These are phyloP conservation scores for Tortrix viridana DNA, from an alignment of 2,888 invertebrate genomes.

Conservation along the genomic window DNA sequence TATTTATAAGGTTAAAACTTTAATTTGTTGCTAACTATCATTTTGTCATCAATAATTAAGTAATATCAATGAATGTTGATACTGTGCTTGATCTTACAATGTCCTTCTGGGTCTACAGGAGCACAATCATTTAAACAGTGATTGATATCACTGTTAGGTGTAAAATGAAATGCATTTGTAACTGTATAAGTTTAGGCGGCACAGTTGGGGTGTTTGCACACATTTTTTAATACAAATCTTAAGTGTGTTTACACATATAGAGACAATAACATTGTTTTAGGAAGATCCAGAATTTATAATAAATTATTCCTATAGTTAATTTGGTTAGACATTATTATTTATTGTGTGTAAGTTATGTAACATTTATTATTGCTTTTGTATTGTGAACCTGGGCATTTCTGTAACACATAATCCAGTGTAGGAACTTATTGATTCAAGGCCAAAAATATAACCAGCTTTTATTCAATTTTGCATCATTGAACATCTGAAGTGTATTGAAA, in stretches of 20 bases:
- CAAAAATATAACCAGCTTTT: slow-evolving; percentile 17
- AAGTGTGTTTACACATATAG: slow-evolving; percentile 26
- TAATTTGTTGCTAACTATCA: slow-evolving; percentile 31
- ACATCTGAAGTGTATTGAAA: slow-evolving; percentile 15
- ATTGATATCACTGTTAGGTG: slow-evolving; percentile 1
- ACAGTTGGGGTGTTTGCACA: slow-evolving; percentile 23
- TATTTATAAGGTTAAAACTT: slow-evolving; percentile 44
- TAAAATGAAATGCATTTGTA: slow-evolving; percentile 33
- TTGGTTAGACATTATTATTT: slow-evolving; percentile 35
- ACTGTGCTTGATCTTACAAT: not conserved
- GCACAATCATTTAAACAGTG: not conserved
- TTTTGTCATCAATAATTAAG: slow-evolving; percentile 35
- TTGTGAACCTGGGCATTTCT: slow-evolving; percentile 29
- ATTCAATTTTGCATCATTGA: slow-evolving; percentile 15
- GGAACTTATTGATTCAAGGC: slow-evolving; percentile 6
- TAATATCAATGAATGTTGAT: slow-evolving; percentile 8
- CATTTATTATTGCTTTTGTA: slow-evolving; percentile 38
- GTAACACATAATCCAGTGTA: slow-evolving; percentile 6
- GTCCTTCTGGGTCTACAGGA: too few relatives aligned
- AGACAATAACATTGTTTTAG: slow-evolving; percentile 34
- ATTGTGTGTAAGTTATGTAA: slow-evolving; percentile 39
- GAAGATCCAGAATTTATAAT: slow-evolving; percentile 6
- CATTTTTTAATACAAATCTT: slow-evolving; percentile 19
- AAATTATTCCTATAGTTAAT: slow-evolving; percentile 15
- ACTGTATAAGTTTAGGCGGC: slow-evolving; percentile 20